Evolutionary conservation across 2,888 invertebrate species (phyloP).

Genomic region (Cantharis lateralis): DNA sequence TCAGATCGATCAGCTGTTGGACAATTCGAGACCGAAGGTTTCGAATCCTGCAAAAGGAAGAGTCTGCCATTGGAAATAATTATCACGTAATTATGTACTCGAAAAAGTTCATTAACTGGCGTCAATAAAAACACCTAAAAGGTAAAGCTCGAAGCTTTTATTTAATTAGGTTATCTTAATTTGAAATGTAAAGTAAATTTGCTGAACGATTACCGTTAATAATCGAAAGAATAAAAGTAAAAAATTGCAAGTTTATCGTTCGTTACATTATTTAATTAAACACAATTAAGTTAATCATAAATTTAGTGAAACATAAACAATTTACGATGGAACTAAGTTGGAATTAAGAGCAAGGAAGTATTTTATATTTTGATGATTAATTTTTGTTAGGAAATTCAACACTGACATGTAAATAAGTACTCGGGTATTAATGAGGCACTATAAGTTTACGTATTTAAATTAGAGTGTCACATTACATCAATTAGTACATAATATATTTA

Average conservation of each 20-base stretch:
- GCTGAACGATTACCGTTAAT: background rate
- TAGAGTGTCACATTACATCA: background rate
- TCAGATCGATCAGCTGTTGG: too few species aligned
- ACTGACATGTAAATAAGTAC: background rate
- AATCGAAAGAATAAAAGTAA: background rate
- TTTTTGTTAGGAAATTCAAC: background rate
- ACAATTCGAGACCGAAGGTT: too few species aligned
- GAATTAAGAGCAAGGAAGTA: background rate
- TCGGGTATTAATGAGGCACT: background rate
- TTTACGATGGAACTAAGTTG: background rate
- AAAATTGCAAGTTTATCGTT: background rate
- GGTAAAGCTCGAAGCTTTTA: background rate
- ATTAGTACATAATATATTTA: background rate
- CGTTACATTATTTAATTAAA: background rate
- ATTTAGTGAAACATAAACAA: background rate
- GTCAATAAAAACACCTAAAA: background rate
- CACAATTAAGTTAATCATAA: background rate
- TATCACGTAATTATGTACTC: background rate
- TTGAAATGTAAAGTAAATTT: background rate
- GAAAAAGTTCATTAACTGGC: background rate
- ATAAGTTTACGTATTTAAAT: background rate
- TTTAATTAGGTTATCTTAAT: background rate
- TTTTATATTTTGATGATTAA: background rate
- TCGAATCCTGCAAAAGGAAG: too few species aligned
- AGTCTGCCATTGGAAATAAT: background rate